Evolutionary conservation across 2,888 invertebrate species (phyloP), one percentile per base, ranked within the genome.

Genomic region (Xanthorhoe spadicearia): DNA sequence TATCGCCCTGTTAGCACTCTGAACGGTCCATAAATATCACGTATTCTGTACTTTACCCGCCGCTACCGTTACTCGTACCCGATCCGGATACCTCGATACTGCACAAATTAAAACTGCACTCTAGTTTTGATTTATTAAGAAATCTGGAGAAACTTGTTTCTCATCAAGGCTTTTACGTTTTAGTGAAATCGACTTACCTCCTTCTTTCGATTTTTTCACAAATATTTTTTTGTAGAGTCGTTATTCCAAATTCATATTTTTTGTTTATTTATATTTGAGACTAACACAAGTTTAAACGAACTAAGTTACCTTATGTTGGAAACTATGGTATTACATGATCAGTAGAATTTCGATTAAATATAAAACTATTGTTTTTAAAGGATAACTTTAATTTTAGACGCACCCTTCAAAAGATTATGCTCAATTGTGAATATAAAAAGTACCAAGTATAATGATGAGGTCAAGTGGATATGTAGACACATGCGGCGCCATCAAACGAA

Each of bases 401-500:
- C n/a, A n/a, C n/a, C n/a, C n/a, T n/a, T n/a, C n/a, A n/a, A n/a
- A n/a, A n/a, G n/a, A 5, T 15, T 15, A 1, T 15, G 15, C 7
- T 13, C 48, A 17, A 15, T 13, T 13, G 2, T 3, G 15, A 48
- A 17, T 13, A 48, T 17, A 48, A 17, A 60, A 23, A 60, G 9
- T 52, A 50, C 55, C 61, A 65, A 61, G 18, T 35, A 68, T 49
- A 38, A 65, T 55, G 43, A 64, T 66, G 64, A 69, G 70, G 67
- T 71, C 68, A 70, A 74, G 68, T 74, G 63, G 66, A 49, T 46
- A 32, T 55, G 57, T 66, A 66, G 71, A 71, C 69, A 66, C 60
- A 59, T 53, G 61, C 70, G 75, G 71, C 76, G 73, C 75, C 76
- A 78, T 83, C 81, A 83, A 82, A 83, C 80, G 76, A 84, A 83